Percentiles rank a stretch among this genome's conserved stretches.
These are phyloP conservation scores for Coregonus suidteri DNA, from an alignment of 2,797 vertebrate species.

Conservation along the genomic window DNA sequence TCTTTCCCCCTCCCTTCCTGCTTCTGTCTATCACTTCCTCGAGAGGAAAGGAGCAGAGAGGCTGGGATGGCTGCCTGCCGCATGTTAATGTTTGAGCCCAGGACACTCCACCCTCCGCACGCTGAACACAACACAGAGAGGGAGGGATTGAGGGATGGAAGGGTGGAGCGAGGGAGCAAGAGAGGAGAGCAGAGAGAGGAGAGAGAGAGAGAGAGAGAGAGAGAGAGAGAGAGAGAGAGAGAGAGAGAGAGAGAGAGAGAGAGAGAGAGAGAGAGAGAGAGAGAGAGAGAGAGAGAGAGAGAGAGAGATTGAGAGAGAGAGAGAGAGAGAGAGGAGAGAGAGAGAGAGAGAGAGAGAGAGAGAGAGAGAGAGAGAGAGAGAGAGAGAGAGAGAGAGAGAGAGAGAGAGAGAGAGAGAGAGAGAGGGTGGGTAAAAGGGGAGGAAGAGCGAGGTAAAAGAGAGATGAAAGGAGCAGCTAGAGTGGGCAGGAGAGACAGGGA, in stretches of 20 bases:
- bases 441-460: background rate
- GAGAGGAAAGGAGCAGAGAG: background rate
- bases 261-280: background rate
- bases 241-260: background rate
- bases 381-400: background rate
- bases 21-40: slow-evolving; percentile 47
- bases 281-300: too few relatives aligned
- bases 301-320: too few relatives aligned
- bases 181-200: background rate
- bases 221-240: background rate
- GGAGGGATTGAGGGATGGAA: background rate
- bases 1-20: slow-evolving; percentile 27
- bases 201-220: background rate
- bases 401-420: background rate
- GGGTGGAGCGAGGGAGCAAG: background rate
- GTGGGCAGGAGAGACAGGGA: background rate
- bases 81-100: slow-evolving; percentile 71
- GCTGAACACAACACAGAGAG: slow-evolving; percentile 11
- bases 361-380: too few relatives aligned
- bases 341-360: too few relatives aligned
- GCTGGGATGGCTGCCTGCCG: slow-evolving; percentile 66
- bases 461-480: background rate
- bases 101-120: slow-evolving; percentile 50
- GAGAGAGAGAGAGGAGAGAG: too few relatives aligned
- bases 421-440: background rate